These are phyloP conservation scores for Pachypsylla venusta DNA, from an alignment of 1,140 invertebrate genomes.

Conservation along the genomic window DNA sequence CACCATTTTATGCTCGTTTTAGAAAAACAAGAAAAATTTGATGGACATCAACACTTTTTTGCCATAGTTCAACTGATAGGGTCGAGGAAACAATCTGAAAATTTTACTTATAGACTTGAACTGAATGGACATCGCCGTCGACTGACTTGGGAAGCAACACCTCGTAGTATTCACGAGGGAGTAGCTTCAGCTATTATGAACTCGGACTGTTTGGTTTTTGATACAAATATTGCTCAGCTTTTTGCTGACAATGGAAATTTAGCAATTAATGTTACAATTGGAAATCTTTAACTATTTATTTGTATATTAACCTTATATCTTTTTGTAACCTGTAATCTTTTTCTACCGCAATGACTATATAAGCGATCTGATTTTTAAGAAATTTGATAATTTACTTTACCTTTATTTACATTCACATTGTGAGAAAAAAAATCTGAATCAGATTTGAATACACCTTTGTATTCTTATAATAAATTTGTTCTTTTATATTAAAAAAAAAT, in stretches of 20 bases:
- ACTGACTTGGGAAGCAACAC: conserved; percentile 98
- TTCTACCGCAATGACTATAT: too few relatives aligned
- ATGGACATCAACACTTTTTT: conserved; percentile 97
- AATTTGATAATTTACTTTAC: too few relatives aligned
- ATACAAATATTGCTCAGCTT: conserved; percentile 91
- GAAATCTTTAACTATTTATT: too few relatives aligned
- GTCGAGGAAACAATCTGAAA: conserved; percentile 95
- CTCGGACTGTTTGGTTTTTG: conserved; percentile 97
- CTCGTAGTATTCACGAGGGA: conserved; percentile 95
- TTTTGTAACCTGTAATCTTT: too few relatives aligned
- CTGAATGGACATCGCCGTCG: conserved; percentile 84
- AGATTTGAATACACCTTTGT: too few relatives aligned
- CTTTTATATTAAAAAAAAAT: too few relatives aligned
- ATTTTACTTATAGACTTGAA: conserved; percentile 95
- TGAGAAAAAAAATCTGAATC: too few relatives aligned
- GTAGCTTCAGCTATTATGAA: conserved; percentile 94
- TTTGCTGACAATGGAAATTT: conserved; percentile 99
- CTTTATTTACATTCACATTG: too few relatives aligned
- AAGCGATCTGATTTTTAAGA: too few relatives aligned
- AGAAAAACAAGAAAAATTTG: conserved; percentile 97
- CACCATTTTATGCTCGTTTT: conserved; percentile 98
- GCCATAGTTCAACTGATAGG: conserved; percentile 99
- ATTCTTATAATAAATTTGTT: too few relatives aligned
- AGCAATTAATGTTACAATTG: conserved; percentile 98
- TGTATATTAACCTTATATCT: too few relatives aligned